Evolutionary conservation across 1,140 invertebrate species (phyloP), one percentile per base, ranked within the genome.

Genomic region (Monomorium pharaonis): DNA sequence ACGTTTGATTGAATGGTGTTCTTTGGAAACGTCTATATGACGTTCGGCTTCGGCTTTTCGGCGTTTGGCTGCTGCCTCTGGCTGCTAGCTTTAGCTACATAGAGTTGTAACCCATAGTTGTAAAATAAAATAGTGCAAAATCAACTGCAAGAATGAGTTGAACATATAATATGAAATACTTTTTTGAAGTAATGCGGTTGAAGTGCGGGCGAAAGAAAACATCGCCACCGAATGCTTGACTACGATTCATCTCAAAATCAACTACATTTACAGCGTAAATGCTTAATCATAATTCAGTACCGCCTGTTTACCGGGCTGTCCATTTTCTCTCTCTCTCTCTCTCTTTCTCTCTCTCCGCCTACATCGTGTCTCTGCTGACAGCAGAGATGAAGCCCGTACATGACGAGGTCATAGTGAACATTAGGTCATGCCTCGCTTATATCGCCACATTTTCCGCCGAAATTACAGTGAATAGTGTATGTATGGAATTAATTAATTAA

Each of bases 281-380:
- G 56, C 6, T 77, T 58, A 44, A 44, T 65, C 60, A 77, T 87
- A 80, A 86, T 75, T 87, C 87, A 86, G 60, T 27, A 72, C 49
- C 77, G 78, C 65, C 86, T 63, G 75, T 78, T 86, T 84, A 72
- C 77, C 84, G 63, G 72, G 6, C 47, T 63, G 44, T 84, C 54
- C 67, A 58, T 83, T 37, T 7, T 58, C 51, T 83, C 78, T 74
- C 67, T 72, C 72, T 37, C 37, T 58, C 51, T 83, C 78, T 74
- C 67, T 72, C 72, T n/a, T n/a, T 37, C 37, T 58, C 51, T 83
- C 78, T 74, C 67, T 72, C 72, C 78, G 78, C 78, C 65, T 83
- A 83, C 78, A 74, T 42, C 78, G 78, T 83, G 78, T 83, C 78
- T 72, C 78, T 83, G 67, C 37, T 51, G 78, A 83, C 78, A 83